Base-by-base conservation (phyloP, 2,113 vertebrate species). In the Pluvianellus socialis region DNA sequence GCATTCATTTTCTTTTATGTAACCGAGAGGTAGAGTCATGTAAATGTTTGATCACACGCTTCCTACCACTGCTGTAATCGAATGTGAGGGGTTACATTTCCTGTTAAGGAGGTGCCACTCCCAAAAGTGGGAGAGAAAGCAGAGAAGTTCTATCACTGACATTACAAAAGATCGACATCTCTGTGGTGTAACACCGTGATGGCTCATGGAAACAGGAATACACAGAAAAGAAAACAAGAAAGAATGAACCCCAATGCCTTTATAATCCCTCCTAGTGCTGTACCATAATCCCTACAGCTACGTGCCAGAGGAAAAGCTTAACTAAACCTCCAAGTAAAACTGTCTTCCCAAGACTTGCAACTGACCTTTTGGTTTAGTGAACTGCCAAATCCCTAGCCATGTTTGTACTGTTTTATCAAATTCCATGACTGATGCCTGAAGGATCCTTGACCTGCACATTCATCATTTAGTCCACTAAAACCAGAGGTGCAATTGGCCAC, bases 21-120 rank as follows among this genome's bases (percentile, higher is more conserved):
- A 95, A 94, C 50, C 70, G 82, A 94, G 72, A 92, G 44, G 70
- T 71, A 95, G 32, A 94, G 55, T 83, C 84, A 86, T 79, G 92
- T 94, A 95, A 92, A 95, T 94, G 86, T 97, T 95, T 97, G 86
- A 90, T 92, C 84, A 73, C 74, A 89, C 49, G 52, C 80, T 73
- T 89, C 73, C 91, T 88, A 76, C 77, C 61, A 79, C 49, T 92
- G 53, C 53, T 70, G 56, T 77, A 94, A 90, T 91, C 16, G 1
- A 77, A 88, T 59, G 58, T 68, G 66, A 90, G 32, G 38, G 71
- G 70, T 86, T 94, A 66, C 24, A 38, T 72, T 94, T 87, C 79
- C 38, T 44, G 17, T 50, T 88, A 73, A 93, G 67, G 33, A 82
- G 35, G 23, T 73, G n/a, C 17, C 45, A 62, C 82, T 91, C 38